Conservation (phyloP, 2,113 vertebrate species). For the Elephas maximus region DNA sequence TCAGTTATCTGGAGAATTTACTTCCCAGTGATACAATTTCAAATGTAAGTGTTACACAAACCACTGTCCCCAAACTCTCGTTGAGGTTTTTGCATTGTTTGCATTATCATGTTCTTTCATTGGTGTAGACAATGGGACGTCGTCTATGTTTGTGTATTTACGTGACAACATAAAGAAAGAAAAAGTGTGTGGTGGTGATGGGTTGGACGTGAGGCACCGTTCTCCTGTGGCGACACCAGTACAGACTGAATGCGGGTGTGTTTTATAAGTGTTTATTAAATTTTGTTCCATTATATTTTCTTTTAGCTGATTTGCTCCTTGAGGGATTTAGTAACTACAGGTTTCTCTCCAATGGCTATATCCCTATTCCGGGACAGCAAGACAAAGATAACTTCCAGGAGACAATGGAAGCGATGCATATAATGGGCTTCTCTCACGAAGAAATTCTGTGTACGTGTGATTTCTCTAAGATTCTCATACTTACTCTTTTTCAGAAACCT, state of each 20-base stretch:
- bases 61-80: not conserved
- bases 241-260: not conserved
- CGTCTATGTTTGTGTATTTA: not conserved
- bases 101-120: not conserved
- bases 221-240: not conserved
- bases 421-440: slow-evolving; percentile 98
- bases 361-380: slow-evolving; percentile 98
- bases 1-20: not conserved
- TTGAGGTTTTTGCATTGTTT: not conserved
- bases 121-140: not conserved
- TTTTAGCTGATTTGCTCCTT: slow-evolving; percentile 94
- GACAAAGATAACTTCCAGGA: slow-evolving; percentile 99
- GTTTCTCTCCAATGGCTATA: slow-evolving; percentile 98
- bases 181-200: not conserved
- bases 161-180: not conserved
- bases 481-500: not conserved
- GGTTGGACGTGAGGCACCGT: not conserved
- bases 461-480: not conserved
- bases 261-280: not conserved
- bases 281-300: slow-evolving; percentile 57
- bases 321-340: slow-evolving; percentile 97
- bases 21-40: not conserved
- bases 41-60: not conserved
- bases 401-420: slow-evolving; percentile 99
- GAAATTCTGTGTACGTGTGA: slow-evolving; percentile 95